A percentile compares a stretch with the other conserved stretches of the same genome.
Evolutionary conservation across 2,888 invertebrate species (phyloP).

Genomic region (Lumbricus terrestris): DNA sequence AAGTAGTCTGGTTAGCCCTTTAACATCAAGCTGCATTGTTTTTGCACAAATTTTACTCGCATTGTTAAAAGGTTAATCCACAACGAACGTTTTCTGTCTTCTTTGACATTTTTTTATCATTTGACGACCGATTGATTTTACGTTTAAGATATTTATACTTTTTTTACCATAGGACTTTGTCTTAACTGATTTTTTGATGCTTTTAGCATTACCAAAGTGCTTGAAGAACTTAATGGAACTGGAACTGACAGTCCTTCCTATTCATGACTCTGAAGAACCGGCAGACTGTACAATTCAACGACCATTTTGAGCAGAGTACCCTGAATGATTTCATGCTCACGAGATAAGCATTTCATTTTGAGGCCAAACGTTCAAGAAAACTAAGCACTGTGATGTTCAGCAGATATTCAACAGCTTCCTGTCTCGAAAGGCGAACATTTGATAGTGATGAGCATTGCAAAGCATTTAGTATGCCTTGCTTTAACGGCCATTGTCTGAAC

Average conservation of each 20-base stretch:
- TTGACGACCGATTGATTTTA: too few relatives aligned
- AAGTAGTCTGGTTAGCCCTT: too few relatives aligned
- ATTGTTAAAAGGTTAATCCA: too few relatives aligned
- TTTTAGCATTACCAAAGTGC: slow-evolving; percentile 9
- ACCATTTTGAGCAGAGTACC: too few relatives aligned
- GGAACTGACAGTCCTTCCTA: neutral
- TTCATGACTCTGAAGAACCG: neutral
- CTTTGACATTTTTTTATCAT: too few relatives aligned
- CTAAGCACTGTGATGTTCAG: neutral
- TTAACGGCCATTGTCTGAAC: neutral
- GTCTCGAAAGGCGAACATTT: neutral
- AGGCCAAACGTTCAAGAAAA: neutral
- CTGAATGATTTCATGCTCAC: neutral
- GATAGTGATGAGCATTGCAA: neutral
- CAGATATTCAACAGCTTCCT: neutral
- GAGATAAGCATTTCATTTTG: neutral
- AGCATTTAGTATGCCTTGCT: neutral
- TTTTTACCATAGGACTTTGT: neutral
- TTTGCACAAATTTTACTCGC: too few relatives aligned
- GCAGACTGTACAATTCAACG: too few relatives aligned
- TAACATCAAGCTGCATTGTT: too few relatives aligned
- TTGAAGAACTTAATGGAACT: neutral
- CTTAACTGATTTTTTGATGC: neutral
- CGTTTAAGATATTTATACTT: neutral
- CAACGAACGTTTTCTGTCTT: too few relatives aligned